Conservation (phyloP, 2,797 vertebrate genomes). For the Myotis vivesi region DNA sequence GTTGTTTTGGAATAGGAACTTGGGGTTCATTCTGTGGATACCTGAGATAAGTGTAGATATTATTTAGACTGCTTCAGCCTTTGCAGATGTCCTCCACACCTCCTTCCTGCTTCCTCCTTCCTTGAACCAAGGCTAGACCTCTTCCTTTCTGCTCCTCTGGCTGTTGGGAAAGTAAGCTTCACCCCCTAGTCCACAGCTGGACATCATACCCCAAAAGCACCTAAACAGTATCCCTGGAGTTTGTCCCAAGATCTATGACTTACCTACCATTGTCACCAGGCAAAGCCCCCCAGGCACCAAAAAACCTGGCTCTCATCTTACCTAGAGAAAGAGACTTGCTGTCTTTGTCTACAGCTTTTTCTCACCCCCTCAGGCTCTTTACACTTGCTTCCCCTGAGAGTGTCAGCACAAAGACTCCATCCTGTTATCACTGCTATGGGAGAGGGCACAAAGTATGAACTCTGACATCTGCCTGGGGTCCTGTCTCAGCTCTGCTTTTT, state of each 20-base stretch:
- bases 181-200: background rate
- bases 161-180: background rate
- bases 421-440: background rate
- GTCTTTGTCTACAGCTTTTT: background rate
- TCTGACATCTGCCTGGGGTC: background rate
- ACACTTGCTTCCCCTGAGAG: background rate
- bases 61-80: background rate
- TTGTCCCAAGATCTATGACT: background rate
- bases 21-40: background rate
- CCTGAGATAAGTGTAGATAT: background rate
- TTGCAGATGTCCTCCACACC: background rate
- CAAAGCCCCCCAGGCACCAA: background rate
- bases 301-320: fast-evolving
- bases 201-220: background rate
- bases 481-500: background rate
- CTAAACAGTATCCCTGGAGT: background rate
- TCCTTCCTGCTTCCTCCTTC: background rate
- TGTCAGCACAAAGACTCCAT: background rate
- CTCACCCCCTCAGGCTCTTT: background rate
- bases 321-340: background rate
- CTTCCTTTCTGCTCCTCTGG: background rate
- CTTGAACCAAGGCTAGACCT: background rate
- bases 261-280: background rate
- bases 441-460: background rate
- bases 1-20: background rate